Conservation (phyloP, 2,888 invertebrate genomes). For the Balanococcus diminutus region DNA sequence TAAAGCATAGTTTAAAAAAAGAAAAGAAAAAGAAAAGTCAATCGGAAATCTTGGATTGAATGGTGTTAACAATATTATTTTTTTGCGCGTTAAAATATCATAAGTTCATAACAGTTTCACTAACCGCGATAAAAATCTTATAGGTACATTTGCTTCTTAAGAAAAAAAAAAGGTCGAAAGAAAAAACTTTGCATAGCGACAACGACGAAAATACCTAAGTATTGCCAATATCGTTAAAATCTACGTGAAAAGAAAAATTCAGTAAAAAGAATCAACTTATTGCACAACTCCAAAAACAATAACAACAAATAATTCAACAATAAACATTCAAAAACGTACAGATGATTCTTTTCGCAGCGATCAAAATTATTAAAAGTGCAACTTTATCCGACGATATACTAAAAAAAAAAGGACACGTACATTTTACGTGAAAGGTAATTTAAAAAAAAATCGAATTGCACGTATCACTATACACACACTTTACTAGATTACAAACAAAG, state of each 20-base stretch:
- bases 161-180: neutral
- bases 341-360: neutral
- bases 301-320: conserved; percentile 8
- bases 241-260: conserved; percentile 27
- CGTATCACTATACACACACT: neutral
- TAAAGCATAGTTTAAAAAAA: conserved; percentile 7
- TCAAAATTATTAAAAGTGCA: neutral
- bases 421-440: neutral
- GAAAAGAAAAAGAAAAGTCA: neutral
- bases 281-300: conserved; percentile 42
- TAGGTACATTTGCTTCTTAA: neutral
- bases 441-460: conserved; percentile 18
- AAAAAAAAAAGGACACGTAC: neutral
- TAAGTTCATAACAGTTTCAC: neutral
- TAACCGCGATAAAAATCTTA: conserved; percentile 19
- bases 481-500: neutral
- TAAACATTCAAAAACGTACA: neutral
- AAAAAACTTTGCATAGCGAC: neutral
- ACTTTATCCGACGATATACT: neutral
- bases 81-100: conserved; percentile 25
- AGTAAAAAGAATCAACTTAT: conserved; percentile 33
- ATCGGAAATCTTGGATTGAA: neutral
- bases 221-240: neutral
- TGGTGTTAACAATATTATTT: conserved; percentile 20
- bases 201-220: neutral